phyloP scores from a whole-genome alignment of 2,797 vertebrate genomes.

The Bovichtus variegatus region DNA sequence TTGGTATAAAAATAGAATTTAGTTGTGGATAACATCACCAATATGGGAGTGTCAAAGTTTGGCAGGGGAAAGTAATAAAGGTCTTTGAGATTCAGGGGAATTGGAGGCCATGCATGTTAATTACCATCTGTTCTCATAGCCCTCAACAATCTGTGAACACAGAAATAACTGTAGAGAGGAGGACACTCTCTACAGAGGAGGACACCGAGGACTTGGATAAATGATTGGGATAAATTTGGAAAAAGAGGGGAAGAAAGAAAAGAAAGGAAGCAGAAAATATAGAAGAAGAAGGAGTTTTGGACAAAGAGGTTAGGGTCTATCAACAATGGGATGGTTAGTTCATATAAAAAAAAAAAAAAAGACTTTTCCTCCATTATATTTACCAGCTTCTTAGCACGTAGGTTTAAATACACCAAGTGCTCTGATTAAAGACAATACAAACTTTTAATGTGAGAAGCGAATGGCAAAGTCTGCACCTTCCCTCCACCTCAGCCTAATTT shows the following conservation, averaged over 20 bases:
- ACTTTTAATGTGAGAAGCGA: no score
- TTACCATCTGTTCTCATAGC: conserved; percentile 54
- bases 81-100: conserved; percentile 43
- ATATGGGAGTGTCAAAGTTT: conserved; percentile 23
- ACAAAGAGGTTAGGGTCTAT: no score
- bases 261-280: not conserved
- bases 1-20: conserved; percentile 25
- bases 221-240: conserved; percentile 13
- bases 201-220: not conserved
- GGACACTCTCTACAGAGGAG: conserved; percentile 28
- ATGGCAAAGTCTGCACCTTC: no score
- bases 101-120: conserved; percentile 51
- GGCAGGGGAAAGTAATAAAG: conserved; percentile 15
- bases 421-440: no score
- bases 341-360: no score
- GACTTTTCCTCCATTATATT: no score
- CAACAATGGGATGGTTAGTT: no score
- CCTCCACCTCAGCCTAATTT: no score
- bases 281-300: no score
- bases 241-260: not conserved
- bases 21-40: not conserved
- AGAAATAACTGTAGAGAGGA: conserved; percentile 45
- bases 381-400: no score
- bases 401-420: no score
- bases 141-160: conserved; percentile 50